Base-by-base conservation (phyloP, 2,888 invertebrate genomes). In the Caenorhabditis sinica region DNA sequence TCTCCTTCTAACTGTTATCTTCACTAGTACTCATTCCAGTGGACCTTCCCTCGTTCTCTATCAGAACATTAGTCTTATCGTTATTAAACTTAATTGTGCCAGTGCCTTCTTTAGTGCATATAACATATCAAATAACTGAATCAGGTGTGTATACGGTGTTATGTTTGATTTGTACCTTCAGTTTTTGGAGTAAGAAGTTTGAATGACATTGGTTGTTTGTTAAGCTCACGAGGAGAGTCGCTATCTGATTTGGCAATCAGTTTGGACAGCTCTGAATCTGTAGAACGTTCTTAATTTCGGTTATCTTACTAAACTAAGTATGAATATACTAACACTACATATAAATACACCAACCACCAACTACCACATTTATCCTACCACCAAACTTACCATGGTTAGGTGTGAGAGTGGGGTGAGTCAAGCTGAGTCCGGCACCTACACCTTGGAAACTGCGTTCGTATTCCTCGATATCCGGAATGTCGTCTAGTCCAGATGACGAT, bases 391-490 rank as follows among this genome's bases (percentile, higher is more conserved):
- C 28, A 15, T 28, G 49, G 1, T 49, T 20, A 15, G 36, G 25
- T 17, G 20, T 45, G 25, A 43, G 40, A n/a, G 20, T 33, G 13
- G 23, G 13, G 8, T 28, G 13, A 20, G 65, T 9, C 17, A 65
- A 11, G 5, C n/a, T 28, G 28, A 65, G 30, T 0, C 25, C 30
- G 11, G 51, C 30, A 33, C 15, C 15, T 8, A 8, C 30, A 20
- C 23, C 23, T 11, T 5, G 49, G 8, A 58, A 23, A 23, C 43
- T 60, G 25, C 60, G 33, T 33, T 82, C 82, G 33, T 75, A 75
- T 2, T 61, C 75, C 49, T 82, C 82, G 17, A 75, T 61, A 58
- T 82, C 82, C 2, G 82, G 82, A 40, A 82, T 82, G 30, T 82
- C 82, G 33, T 82, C 75, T 3, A 63, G 15, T 9, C 51, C 60